Conservation (phyloP, 2,113 vertebrate species). For the Conger conger region DNA sequence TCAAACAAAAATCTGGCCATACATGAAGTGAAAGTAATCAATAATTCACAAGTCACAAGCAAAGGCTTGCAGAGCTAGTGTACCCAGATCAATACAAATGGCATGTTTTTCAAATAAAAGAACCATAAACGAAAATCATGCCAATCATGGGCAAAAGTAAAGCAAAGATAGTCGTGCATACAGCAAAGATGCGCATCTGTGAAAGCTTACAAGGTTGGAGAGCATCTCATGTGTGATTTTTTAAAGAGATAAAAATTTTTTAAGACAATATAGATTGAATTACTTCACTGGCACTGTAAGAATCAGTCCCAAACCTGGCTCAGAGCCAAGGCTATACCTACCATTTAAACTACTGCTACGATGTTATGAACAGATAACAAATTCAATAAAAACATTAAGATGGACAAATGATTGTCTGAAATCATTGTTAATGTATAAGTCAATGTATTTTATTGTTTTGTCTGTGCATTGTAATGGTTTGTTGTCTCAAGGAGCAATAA, state of each 20-base stretch:
- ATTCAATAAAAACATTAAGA: neutral
- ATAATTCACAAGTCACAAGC: too few species aligned
- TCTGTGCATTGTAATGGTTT: neutral
- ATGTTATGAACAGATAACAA: neutral
- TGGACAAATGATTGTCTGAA: neutral
- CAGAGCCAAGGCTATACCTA: slow-evolving; percentile 17
- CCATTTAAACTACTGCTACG: neutral
- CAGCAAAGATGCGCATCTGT: too few species aligned
- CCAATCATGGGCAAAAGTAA: too few species aligned
- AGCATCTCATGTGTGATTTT: too few species aligned
- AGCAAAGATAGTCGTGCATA: too few species aligned
- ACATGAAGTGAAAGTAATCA: too few species aligned
- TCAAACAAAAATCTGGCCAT: too few species aligned
- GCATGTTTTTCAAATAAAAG: too few species aligned
- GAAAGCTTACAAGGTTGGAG: too few species aligned
- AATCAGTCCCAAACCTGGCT: slow-evolving; percentile 24
- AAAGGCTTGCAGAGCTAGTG: too few species aligned
- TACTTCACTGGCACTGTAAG: neutral
- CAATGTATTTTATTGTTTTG: neutral
- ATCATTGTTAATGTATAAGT: neutral
- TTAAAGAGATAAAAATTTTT: slow-evolving; percentile 16
- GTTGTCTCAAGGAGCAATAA: neutral
- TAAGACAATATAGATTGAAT: neutral
- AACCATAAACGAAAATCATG: too few species aligned
- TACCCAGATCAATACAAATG: too few species aligned